Evolutionary conservation across 2,888 invertebrate genomes (phyloP).

Genomic region (Machimus atricapillus): DNA sequence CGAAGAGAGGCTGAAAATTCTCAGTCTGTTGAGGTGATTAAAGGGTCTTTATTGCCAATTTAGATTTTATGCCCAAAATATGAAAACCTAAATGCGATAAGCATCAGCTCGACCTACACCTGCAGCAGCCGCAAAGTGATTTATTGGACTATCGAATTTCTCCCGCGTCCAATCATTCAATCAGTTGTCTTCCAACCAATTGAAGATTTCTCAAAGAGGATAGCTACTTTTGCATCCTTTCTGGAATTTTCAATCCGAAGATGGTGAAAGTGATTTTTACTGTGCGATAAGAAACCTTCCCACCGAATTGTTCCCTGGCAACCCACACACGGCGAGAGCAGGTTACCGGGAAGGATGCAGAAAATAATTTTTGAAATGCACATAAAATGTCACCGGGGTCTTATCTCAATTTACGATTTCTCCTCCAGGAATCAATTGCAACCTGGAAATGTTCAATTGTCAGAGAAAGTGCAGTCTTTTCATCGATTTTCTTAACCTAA

Average conservation of each 20-base stretch:
- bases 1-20: not conserved
- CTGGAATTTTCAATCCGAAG: not conserved
- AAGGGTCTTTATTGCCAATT: not conserved
- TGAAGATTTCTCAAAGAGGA: not conserved
- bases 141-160: constrained; percentile 27
- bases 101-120: not conserved
- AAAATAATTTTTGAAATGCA: not conserved
- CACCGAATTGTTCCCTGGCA: not conserved
- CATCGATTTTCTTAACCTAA: not conserved
- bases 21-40: not conserved
- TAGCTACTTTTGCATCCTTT: constrained; percentile 4
- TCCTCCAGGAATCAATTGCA: not conserved
- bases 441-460: constrained; percentile 11
- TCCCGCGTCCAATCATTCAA: constrained; percentile 9
- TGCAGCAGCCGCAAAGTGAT: not conserved
- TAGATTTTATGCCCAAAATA: not conserved
- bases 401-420: too few relatives aligned
- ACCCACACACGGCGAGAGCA: constrained; percentile 4
- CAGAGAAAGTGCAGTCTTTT: not conserved
- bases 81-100: not conserved
- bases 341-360: not conserved
- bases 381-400: not conserved
- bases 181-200: constrained; percentile 23
- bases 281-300: constrained; percentile 21
- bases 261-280: not conserved